Percentiles rank a stretch among this genome's conserved stretches.
Conservation (phyloP, 2,888 invertebrate genomes). For the Hymenopus coronatus region DNA sequence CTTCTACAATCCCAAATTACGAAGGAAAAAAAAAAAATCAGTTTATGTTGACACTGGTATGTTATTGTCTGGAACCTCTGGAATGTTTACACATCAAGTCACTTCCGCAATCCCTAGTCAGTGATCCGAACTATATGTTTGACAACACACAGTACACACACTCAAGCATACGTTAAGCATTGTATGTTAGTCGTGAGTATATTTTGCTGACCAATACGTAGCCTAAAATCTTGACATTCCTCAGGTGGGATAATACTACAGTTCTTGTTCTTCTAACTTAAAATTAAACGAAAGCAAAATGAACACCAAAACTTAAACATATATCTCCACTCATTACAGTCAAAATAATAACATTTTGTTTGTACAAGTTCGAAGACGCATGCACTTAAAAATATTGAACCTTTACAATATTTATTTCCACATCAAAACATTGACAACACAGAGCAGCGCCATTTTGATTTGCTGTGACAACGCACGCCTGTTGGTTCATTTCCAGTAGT, state of each 20-base stretch:
- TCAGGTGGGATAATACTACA: constrained; percentile 56
- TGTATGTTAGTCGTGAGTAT: not conserved
- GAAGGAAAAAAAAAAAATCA: constrained; percentile 41
- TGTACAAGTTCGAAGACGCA: not conserved
- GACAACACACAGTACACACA: not conserved
- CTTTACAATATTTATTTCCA: constrained; percentile 37
- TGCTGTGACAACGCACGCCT: constrained; percentile 34
- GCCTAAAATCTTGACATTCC: constrained; percentile 63
- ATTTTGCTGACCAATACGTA: constrained; percentile 48
- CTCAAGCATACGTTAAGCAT: not conserved
- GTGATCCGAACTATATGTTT: not conserved
- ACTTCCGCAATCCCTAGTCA: not conserved
- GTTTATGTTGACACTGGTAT: constrained; percentile 6
- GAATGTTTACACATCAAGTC: constrained; percentile 29
- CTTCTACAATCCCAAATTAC: constrained; percentile 44
- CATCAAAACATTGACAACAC: constrained; percentile 41
- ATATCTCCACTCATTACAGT: not conserved
- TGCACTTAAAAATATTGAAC: not conserved
- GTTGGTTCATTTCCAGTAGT: not conserved
- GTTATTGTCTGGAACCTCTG: constrained; percentile 19
- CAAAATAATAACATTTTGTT: not conserved
- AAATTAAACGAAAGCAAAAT: constrained; percentile 16
- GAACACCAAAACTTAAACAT: constrained; percentile 16
- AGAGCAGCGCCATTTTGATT: constrained; percentile 43
- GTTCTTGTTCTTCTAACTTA: constrained; percentile 5